Evolutionary conservation across 2,888 invertebrate species (phyloP).

Genomic region (Entomobrya proxima): DNA sequence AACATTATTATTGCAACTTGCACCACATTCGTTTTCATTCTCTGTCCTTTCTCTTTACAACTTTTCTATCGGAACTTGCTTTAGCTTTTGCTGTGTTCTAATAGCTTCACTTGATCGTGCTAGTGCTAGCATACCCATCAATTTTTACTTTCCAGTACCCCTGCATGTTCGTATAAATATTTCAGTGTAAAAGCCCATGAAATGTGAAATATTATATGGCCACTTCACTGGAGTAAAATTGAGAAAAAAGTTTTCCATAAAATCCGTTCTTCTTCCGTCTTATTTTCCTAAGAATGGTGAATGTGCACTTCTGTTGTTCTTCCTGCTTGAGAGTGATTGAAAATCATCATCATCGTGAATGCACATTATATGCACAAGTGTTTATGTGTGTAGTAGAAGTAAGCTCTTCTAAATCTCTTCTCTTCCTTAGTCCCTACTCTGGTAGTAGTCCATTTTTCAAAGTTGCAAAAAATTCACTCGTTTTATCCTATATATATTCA

Average conservation of each 20-base stretch:
- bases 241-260: not conserved
- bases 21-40: not conserved
- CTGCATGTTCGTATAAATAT: not conserved
- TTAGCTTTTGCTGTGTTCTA: too few species aligned
- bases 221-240: constrained; percentile 8
- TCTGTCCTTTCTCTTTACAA: not conserved
- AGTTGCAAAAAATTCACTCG: constrained; percentile 46
- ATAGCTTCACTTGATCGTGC: not conserved
- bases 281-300: not conserved
- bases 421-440: not conserved
- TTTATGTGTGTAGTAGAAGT: not conserved
- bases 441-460: constrained; percentile 22
- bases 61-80: not conserved
- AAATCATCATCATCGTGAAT: not conserved
- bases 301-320: not conserved
- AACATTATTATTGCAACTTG: constrained; percentile 18
- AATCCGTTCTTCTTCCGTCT: not conserved
- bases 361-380: not conserved
- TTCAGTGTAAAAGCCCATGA: not conserved
- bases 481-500: not conserved
- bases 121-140: not conserved
- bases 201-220: constrained; percentile 8
- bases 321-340: not conserved
- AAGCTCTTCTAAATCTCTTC: not conserved
- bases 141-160: not conserved